Percentiles rank a stretch among this genome's conserved stretches.
phyloP scores from a whole-genome alignment of 1,140 invertebrate genomes.

The Ostrea denselamellosa region DNA sequence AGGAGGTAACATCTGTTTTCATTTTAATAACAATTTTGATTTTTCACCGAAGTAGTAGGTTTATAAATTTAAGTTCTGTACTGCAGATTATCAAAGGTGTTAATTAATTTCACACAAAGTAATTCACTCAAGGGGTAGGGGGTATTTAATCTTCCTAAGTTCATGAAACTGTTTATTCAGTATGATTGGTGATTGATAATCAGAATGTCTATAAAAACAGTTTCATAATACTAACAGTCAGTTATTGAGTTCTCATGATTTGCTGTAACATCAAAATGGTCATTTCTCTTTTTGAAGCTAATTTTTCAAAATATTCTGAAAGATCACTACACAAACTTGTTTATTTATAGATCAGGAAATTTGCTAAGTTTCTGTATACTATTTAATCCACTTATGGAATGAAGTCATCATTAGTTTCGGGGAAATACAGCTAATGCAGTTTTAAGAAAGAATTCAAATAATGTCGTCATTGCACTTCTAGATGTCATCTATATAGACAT shows the following conservation, averaged over 20 bases:
- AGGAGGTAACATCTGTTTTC: not conserved
- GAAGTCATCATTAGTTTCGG: slow-evolving; percentile 1
- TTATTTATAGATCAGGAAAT: not conserved
- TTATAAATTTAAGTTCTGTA: not conserved
- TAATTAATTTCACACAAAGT: slow-evolving; percentile 18
- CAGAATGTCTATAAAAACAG: not conserved
- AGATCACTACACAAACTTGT: not conserved
- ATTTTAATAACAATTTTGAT: not conserved
- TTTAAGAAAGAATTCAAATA: not conserved
- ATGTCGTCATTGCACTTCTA: too few relatives aligned
- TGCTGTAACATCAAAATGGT: not conserved
- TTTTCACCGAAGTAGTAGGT: not conserved
- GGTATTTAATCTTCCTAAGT: not conserved
- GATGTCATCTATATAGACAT: too few relatives aligned
- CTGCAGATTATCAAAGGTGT: not conserved
- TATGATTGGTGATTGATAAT: not conserved
- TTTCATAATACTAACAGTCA: not conserved
- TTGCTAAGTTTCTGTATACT: not conserved
- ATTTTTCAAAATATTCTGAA: not conserved
- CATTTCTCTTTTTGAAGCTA: not conserved
- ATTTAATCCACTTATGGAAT: not conserved
- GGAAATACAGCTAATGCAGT: not conserved
- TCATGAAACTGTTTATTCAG: slow-evolving; percentile 1
- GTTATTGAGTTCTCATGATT: not conserved
- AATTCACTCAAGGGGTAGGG: not conserved